Percentiles rank a stretch among this genome's conserved stretches.
phyloP scores from a whole-genome alignment of 2,888 invertebrate species.

The Epicampocera succincta region DNA sequence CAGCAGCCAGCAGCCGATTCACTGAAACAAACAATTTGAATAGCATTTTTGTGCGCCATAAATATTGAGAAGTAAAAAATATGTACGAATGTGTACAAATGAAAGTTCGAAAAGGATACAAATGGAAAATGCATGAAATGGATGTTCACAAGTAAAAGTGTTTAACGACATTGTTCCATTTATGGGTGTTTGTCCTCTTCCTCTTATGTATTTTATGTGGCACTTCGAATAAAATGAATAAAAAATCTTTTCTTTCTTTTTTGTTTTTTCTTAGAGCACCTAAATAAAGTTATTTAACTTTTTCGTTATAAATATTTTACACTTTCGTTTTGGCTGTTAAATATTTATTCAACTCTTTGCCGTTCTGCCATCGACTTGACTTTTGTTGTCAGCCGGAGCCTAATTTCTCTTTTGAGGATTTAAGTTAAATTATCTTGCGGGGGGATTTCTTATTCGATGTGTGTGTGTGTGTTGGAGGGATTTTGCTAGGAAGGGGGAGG shows the following conservation, averaged over 20 bases:
- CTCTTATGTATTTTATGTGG: background rate
- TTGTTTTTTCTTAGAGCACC: too few species aligned
- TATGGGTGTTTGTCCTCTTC: too few species aligned
- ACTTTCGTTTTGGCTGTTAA: background rate
- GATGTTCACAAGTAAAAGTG: conserved; percentile 47
- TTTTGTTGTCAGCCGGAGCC: too few species aligned
- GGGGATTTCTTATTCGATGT: too few species aligned
- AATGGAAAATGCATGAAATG: conserved; percentile 17
- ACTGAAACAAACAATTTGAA: conserved; percentile 8
- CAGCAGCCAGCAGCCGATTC: conserved; percentile 7
- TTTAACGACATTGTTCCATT: conserved; percentile 35
- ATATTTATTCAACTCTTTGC: too few species aligned
- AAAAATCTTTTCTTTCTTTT: too few species aligned
- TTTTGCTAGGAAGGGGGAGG: background rate
- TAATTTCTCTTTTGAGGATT: too few species aligned
- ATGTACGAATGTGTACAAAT: conserved; percentile 12
- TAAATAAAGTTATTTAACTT: too few species aligned
- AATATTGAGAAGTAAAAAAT: conserved; percentile 36
- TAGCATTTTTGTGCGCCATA: conserved; percentile 42
- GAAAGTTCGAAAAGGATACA: conserved; percentile 3
- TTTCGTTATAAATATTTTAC: background rate
- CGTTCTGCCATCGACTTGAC: too few species aligned
- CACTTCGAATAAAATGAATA: background rate
- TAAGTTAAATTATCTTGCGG: too few species aligned
- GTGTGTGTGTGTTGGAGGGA: too few species aligned